Conservation (phyloP, 2,113 vertebrate species). For the Epinephelus fuscoguttatus region DNA sequence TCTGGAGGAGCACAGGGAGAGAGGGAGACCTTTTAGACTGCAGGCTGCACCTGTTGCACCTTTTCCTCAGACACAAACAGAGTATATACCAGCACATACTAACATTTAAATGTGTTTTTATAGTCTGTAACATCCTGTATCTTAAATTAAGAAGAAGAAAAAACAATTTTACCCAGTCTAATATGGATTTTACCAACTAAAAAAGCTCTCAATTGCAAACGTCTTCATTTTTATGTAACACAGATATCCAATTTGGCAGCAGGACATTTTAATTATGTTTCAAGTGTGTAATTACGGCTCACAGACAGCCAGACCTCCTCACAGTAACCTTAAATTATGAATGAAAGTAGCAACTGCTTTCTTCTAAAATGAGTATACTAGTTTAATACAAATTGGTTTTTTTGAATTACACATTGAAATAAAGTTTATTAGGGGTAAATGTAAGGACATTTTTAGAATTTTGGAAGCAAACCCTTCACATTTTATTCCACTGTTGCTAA, state of each 20-base stretch:
- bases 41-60: conserved; percentile 56
- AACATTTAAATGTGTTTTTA: neutral
- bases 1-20: conserved; percentile 81
- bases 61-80: conserved; percentile 32
- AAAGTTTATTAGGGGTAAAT: neutral
- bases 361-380: neutral
- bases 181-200: neutral
- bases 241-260: neutral
- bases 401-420: neutral
- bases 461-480: neutral
- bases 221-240: neutral
- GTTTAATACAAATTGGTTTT: neutral
- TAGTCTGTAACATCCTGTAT: neutral
- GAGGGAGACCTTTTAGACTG: conserved; percentile 20
- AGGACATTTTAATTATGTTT: neutral
- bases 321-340: neutral
- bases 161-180: neutral
- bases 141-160: neutral
- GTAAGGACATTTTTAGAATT: neutral
- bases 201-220: neutral
- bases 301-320: neutral
- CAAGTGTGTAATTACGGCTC: neutral
- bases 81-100: neutral
- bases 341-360: neutral
- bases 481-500: neutral